Base-by-base conservation (phyloP, 2,797 vertebrate species). In the Sparus aurata region DNA sequence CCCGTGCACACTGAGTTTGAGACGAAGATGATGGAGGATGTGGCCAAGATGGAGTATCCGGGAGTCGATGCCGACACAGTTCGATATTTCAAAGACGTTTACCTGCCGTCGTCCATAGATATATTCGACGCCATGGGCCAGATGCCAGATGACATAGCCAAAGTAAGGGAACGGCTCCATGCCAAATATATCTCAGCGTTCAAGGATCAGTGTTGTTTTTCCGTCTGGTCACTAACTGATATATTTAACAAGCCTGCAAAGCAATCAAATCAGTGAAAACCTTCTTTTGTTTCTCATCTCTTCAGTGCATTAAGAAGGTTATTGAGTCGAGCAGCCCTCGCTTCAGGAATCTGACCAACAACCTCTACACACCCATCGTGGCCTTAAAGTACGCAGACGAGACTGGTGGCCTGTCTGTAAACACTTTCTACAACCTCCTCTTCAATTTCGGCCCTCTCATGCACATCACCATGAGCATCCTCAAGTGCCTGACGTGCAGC, bases 1-100 rank as follows among this genome's bases (percentile, higher is more conserved):
- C 98, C 98, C 0, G 97, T 99, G 67, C 93, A 95, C 92, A 99
- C 98, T 0, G 96, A 97, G 53, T 98, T 99, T 5, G 97, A 99
- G 91, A 94, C 92, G 0, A 98, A 98, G 88, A 95, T 98, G 84
- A 93, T 98, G 96, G 95, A 96, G 23, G 96, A 98, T 1, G 96
- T 95, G 59, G 93, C 96, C 0, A 91, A 90, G 1, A 95, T 95
- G 5, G 96, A 97, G 67, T 98, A 95, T 60, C 96, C 96, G 0
- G 97, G 95, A 20, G 88, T 92, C 0, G 98, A 99, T 16, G 65
- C 95, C 0, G 95, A 96, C 34, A 99, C 97, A 0, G 87, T 98
- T 85, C 91, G 85, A 12, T 97, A 96, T 85, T 98, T 99, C 86
- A 96, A 93, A 69, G 96, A 99, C 0, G 85, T 97, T 46, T 99